phyloP scores from a whole-genome alignment of 2,888 invertebrate genomes.

The Epsilonema sp. region DNA sequence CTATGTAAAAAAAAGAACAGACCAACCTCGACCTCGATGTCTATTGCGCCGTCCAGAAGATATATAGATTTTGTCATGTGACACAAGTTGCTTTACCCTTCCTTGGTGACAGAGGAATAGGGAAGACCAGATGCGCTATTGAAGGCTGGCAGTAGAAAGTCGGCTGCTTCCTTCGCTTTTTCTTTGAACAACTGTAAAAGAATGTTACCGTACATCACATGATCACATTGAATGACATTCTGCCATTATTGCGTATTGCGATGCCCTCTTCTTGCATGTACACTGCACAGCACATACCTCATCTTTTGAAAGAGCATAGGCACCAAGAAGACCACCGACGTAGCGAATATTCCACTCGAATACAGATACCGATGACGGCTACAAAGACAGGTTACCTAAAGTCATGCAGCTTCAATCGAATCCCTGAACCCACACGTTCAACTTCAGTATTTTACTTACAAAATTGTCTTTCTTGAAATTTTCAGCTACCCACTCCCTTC shows the following conservation, averaged over 20 bases:
- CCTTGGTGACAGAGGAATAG: not conserved
- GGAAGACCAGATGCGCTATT: slow-evolving; percentile 2
- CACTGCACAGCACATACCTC: slow-evolving; percentile 1
- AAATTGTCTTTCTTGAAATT: not conserved
- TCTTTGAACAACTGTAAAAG: slow-evolving; percentile 2
- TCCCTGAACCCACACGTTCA: too few relatives aligned
- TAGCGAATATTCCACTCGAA: slow-evolving; percentile 6
- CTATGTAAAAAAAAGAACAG: too few relatives aligned
- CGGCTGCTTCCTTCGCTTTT: slow-evolving; percentile 1
- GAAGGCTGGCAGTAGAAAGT: slow-evolving; percentile 4
- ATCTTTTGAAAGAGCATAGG: not conserved
- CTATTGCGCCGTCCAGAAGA: too few relatives aligned
- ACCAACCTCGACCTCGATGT: too few relatives aligned
- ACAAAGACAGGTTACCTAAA: too few relatives aligned
- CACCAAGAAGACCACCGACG: slow-evolving; percentile 1
- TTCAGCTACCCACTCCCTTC: not conserved
- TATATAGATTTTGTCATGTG: too few relatives aligned
- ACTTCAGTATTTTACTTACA: too few relatives aligned
- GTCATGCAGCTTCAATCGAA: too few relatives aligned
- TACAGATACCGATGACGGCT: slow-evolving; percentile 1
- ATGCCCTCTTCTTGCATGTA: not conserved
- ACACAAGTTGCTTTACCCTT: too few relatives aligned
- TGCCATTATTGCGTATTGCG: too few relatives aligned
- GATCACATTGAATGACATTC: too few relatives aligned
- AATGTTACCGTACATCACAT: too few relatives aligned